phyloP scores from a whole-genome alignment of 2,113 vertebrate species.

The Varanus salvator region DNA sequence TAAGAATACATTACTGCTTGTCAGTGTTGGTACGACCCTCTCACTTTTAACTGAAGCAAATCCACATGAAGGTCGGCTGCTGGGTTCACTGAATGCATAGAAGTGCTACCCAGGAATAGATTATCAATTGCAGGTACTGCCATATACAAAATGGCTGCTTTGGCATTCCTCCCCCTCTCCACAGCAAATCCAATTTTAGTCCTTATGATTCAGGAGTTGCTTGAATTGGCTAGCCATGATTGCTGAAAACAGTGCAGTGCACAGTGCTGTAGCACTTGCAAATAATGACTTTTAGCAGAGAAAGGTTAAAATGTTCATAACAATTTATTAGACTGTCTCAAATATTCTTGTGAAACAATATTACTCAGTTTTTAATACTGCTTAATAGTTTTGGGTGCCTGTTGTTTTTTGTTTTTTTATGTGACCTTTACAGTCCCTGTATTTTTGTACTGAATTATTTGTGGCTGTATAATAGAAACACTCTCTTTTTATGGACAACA shows the following conservation, averaged over 20 bases:
- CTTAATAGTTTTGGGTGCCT: neutral
- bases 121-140: neutral
- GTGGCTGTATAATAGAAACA: conserved; percentile 3
- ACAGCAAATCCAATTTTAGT: neutral
- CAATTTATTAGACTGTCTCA: neutral
- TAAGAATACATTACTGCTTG: too few species aligned
- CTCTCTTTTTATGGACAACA: conserved; percentile 14
- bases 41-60: too few species aligned
- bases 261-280: neutral
- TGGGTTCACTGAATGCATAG: neutral
- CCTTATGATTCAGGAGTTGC: neutral
- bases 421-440: neutral
- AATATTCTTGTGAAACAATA: neutral
- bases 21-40: too few species aligned
- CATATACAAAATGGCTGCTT: neutral
- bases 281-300: neutral
- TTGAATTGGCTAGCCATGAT: neutral
- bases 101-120: too few species aligned
- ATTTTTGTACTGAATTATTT: conserved; percentile 18
- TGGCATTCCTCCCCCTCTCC: too few species aligned
- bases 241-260: neutral
- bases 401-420: neutral
- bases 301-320: conserved; percentile 1
- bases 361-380: neutral
- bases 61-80: neutral